Evolutionary conservation across 2,113 vertebrate species (phyloP), one percentile per base, ranked within the genome.

Genomic region (Sardina pilchardus): DNA sequence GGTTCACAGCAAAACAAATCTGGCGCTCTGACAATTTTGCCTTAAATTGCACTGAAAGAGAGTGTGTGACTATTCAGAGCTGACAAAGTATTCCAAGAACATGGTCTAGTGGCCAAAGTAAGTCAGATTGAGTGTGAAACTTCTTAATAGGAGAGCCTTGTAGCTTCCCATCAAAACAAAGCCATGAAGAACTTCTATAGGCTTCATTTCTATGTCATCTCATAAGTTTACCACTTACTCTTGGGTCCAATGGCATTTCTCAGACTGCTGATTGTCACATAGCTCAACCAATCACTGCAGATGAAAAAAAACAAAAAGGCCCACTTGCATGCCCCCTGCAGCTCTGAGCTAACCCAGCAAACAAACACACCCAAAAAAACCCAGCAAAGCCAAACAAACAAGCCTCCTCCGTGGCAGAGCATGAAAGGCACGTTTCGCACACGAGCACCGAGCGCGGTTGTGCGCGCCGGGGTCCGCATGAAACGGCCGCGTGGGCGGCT

Each of bases 401-500:
- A 83, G 85, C 85, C 9, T 2, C n/a, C 47, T 43, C 82, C 71
- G 71, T 50, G 63, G 84, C 47, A 67, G 84, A 80, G 82, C n/a
- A 36, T 6, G 36, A 83, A 85, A 42, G 63, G 44, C 82, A 75
- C 78, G 36, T 75, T 71, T 71, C 83, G 63, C 85, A 85, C 84
- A 83, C 30, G 86, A 84, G 67, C 59, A 36, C 24, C 53, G 87
- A 67, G 84, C 84, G 87, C 88, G 30, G 6, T 63, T 12, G 2
- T 0, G 9, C 63, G 14, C 26, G 6, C 26, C 16, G 7, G 26
- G 26, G 78, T 82, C 78, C 87, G 83, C 82, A 84, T 87, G 53
- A 85, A 88, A 84, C 82, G 81, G 85, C 63, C 84, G 59, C 36
- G 48, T 82, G 84, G 87, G 84, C 81, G 48, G 30, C 63, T 12